These are phyloP conservation scores for Spinibarbus caldwelli DNA, from an alignment of 2,797 vertebrate genomes.

Conservation along the genomic window DNA sequence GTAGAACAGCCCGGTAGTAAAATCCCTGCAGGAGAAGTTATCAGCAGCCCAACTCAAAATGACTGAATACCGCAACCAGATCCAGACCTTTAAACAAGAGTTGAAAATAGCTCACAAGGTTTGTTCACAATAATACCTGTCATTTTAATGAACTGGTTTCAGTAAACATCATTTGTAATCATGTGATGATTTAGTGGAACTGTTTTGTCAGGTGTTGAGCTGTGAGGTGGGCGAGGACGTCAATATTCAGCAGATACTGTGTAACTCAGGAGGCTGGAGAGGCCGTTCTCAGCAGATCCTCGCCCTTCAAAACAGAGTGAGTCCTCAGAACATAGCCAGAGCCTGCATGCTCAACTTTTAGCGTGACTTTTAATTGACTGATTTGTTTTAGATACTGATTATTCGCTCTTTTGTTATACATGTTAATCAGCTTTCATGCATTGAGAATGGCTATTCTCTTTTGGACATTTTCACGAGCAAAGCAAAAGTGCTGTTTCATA, in stretches of 20 bases:
- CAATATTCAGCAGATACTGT: constrained; percentile 83
- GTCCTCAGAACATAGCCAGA: constrained; percentile 30
- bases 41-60: constrained; percentile 84
- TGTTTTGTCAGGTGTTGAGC: constrained; percentile 80
- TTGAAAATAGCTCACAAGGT: constrained; percentile 93
- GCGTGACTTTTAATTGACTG: neutral
- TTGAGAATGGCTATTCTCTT: neutral
- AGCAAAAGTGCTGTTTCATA: neutral
- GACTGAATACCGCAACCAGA: constrained; percentile 89
- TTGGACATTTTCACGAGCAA: neutral
- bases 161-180: neutral
- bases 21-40: constrained; percentile 87
- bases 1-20: constrained; percentile 78
- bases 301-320: constrained; percentile 87
- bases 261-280: constrained; percentile 83
- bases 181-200: neutral
- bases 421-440: neutral
- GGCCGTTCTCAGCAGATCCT: constrained; percentile 94
- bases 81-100: constrained; percentile 87
- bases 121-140: neutral
- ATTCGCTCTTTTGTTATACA: neutral
- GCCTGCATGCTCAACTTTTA: neutral
- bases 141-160: neutral
- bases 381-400: neutral
- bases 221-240: constrained; percentile 91